Percentiles rank a stretch among this genome's conserved stretches.
These are phyloP conservation scores for Pararge aegeria DNA, from an alignment of 1,140 invertebrate species.

Conservation along the genomic window DNA sequence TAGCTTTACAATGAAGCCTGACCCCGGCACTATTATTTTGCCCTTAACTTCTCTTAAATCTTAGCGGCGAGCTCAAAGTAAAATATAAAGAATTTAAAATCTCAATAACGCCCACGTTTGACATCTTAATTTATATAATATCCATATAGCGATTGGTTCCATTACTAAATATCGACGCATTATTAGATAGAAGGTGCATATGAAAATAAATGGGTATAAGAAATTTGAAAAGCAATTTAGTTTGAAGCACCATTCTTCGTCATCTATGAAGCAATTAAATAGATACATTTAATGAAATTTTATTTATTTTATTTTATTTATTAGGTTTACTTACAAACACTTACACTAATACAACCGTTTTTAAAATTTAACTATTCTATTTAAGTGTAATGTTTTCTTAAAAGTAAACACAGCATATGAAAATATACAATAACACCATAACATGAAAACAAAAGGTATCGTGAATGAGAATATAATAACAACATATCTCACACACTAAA, in stretches of 20 bases:
- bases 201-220: slow-evolving; percentile 30
- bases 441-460: too few relatives aligned
- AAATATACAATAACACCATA: too few relatives aligned
- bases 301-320: too few relatives aligned
- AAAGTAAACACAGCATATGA: too few relatives aligned
- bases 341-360: too few relatives aligned
- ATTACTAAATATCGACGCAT: slow-evolving; percentile 41
- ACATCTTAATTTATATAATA: slow-evolving; percentile 64
- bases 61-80: slow-evolving; percentile 65
- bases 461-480: too few relatives aligned
- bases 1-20: slow-evolving; percentile 71
- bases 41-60: slow-evolving; percentile 46
- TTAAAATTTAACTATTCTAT: too few relatives aligned
- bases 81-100: slow-evolving; percentile 63
- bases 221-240: slow-evolving; percentile 13
- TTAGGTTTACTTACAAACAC: too few relatives aligned
- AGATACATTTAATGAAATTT: background rate
- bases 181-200: slow-evolving; percentile 37
- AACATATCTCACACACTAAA: too few relatives aligned
- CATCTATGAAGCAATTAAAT: background rate
- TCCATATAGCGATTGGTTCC: slow-evolving; percentile 35
- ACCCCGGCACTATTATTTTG: slow-evolving; percentile 55
- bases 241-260: slow-evolving; percentile 3
- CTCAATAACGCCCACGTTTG: slow-evolving; percentile 62
- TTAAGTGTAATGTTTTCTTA: too few relatives aligned